Percentiles rank a stretch among this genome's conserved stretches.
phyloP scores from a whole-genome alignment of 2,113 vertebrate species.

The Leptocoma aspasia region DNA sequence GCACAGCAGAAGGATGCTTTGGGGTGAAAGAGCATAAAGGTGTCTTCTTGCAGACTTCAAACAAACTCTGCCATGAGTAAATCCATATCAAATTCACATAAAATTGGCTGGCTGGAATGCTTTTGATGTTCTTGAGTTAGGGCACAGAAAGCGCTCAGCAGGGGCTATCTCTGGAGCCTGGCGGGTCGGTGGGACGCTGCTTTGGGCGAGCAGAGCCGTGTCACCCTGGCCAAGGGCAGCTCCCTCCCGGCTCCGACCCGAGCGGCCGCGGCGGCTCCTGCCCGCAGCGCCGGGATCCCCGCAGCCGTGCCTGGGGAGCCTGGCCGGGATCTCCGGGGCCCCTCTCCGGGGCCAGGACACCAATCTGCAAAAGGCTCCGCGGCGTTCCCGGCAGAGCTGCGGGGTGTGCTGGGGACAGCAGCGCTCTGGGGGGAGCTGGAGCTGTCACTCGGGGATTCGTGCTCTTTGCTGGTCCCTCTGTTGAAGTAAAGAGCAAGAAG shows the following conservation, averaged over 20 bases:
- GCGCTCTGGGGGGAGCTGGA: rapidly evolving
- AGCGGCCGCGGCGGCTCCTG: too few species aligned
- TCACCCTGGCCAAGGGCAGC: background rate
- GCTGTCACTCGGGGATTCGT: rapidly evolving
- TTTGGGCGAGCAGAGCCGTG: too few species aligned
- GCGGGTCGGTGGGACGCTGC: background rate
- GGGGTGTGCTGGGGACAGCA: background rate
- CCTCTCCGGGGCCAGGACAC: too few species aligned
- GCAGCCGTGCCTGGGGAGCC: background rate
- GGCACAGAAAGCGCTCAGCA: background rate
- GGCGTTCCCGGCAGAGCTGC: background rate
- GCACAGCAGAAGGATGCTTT: background rate
- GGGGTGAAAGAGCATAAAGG: background rate
- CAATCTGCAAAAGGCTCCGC: too few species aligned
- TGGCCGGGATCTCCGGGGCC: background rate
- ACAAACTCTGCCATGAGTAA: constrained; percentile 3
- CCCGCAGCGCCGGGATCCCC: background rate
- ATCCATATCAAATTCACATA: constrained; percentile 20
- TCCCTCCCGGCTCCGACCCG: too few species aligned
- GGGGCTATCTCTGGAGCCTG: background rate
- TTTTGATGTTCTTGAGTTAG: constrained; percentile 38
- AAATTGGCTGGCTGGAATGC: background rate
- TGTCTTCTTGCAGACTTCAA: constrained; percentile 32
- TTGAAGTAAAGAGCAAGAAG: background rate
- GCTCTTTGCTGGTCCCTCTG: rapidly evolving